Conservation (phyloP, 1,140 invertebrate species). For the Megalopta genalis region DNA sequence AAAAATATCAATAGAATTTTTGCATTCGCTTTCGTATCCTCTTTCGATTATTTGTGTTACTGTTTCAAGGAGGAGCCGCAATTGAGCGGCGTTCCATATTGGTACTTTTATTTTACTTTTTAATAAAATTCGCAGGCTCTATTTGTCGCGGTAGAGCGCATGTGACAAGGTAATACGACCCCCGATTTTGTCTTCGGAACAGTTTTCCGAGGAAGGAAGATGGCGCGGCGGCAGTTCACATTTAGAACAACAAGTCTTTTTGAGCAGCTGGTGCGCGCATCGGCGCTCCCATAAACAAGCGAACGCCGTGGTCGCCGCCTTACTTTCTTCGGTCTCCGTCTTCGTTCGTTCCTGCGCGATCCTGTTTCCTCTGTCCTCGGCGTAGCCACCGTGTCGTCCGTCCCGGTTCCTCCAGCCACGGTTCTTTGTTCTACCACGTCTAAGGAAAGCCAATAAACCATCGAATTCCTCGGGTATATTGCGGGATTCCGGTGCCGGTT, state of each 20-base stretch:
- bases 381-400: conserved; percentile 42
- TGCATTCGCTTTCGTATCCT: too few species aligned
- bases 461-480: conserved; percentile 78
- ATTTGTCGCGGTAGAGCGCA: not conserved
- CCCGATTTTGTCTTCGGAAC: conserved; percentile 60
- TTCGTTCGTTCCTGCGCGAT: conserved; percentile 15
- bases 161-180: conserved; percentile 16
- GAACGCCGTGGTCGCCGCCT: conserved; percentile 59
- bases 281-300: conserved; percentile 75
- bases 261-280: conserved; percentile 75
- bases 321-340: conserved; percentile 43
- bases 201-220: conserved; percentile 48
- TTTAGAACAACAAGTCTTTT: conserved; percentile 76
- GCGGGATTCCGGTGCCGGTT: conserved; percentile 64
- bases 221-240: conserved; percentile 61
- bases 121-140: too few species aligned
- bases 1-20: too few species aligned
- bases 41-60: too few species aligned
- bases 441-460: conserved; percentile 79
- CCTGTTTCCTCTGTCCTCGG: conserved; percentile 34
- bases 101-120: too few species aligned
- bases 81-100: too few species aligned
- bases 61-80: too few species aligned
- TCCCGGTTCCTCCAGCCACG: conserved; percentile 42
- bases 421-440: conserved; percentile 75